phyloP scores from a whole-genome alignment of 2,888 invertebrate genomes.

The Calephelis perditalis region DNA sequence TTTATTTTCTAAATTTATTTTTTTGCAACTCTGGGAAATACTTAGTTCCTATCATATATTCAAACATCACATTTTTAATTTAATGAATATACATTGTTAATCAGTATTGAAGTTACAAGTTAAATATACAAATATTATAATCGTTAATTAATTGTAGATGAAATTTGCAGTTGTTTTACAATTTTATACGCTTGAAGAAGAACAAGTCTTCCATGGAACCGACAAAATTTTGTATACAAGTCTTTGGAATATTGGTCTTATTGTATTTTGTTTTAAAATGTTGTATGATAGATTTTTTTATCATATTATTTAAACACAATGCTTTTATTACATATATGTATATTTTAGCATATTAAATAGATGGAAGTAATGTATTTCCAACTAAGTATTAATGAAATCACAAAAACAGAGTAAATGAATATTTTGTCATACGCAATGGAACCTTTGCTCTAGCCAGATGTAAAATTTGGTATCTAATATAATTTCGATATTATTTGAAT shows the following conservation, averaged over 20 bases:
- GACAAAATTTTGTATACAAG: slow-evolving; percentile 39
- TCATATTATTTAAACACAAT: not conserved
- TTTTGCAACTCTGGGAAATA: not conserved
- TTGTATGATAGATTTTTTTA: slow-evolving; percentile 5
- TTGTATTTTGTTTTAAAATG: slow-evolving; percentile 20
- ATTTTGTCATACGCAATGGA: slow-evolving; percentile 1
- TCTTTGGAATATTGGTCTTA: slow-evolving; percentile 59
- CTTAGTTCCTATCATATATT: not conserved
- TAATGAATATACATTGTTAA: slow-evolving; percentile 26
- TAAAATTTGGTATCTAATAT: slow-evolving; percentile 27
- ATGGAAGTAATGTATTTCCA: not conserved
- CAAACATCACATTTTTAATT: slow-evolving; percentile 17
- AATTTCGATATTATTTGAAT: slow-evolving; percentile 43
- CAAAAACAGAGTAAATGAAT: not conserved
- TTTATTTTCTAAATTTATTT: not conserved
- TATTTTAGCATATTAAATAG: not conserved
- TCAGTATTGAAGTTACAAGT: slow-evolving; percentile 30
- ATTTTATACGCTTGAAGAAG: slow-evolving; percentile 38
- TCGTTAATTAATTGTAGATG: slow-evolving; percentile 17
- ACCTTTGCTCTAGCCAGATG: not conserved
- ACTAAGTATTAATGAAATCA: not conserved
- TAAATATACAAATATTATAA: slow-evolving; percentile 22
- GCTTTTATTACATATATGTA: slow-evolving; percentile 4
- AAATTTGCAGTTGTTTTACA: slow-evolving; percentile 19
- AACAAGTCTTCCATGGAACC: slow-evolving; percentile 56